Percentiles rank a stretch among this genome's conserved stretches.
These are phyloP conservation scores for Ganaspis brasiliensis DNA, from an alignment of 2,888 invertebrate species.

Conservation along the genomic window DNA sequence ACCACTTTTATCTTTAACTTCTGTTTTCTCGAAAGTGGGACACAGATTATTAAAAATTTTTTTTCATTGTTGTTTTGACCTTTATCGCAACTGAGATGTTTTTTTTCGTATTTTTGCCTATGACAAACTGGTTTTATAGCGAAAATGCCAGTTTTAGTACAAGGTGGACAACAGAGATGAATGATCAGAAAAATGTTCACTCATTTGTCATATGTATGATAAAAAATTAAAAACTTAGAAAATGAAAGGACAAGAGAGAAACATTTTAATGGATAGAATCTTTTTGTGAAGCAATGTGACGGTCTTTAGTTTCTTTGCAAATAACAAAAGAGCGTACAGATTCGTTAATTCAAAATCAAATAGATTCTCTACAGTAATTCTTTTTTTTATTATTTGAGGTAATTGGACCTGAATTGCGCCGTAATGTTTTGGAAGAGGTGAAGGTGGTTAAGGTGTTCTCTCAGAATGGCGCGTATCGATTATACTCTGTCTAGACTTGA, in stretches of 20 bases:
- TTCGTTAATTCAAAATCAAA: too few relatives aligned
- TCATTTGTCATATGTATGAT: neutral
- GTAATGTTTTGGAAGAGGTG: neutral
- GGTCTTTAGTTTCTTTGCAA: too few relatives aligned
- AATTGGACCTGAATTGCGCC: slow-evolving; percentile 26
- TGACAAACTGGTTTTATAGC: neutral
- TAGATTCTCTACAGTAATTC: neutral
- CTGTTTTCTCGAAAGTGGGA: slow-evolving; percentile 5
- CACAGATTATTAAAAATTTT: slow-evolving; percentile 2
- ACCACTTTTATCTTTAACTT: neutral
- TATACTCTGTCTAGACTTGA: slow-evolving; percentile 19
- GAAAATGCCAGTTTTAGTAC: neutral
- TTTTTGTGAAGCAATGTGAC: too few relatives aligned
- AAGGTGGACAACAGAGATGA: slow-evolving; percentile 3
- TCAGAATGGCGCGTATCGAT: slow-evolving; percentile 7
- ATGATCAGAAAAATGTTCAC: neutral
- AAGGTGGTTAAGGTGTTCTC: slow-evolving; percentile 9
- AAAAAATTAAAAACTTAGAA: neutral
- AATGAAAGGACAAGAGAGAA: too few relatives aligned
- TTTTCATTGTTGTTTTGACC: neutral
- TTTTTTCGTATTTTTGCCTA: neutral
- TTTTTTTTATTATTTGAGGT: neutral
- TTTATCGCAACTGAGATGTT: neutral
- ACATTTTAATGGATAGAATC: too few relatives aligned
- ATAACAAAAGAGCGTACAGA: too few relatives aligned